A percentile compares a stretch with the other conserved stretches of the same genome.
phyloP scores from a whole-genome alignment of 2,797 vertebrate species.

The Brotula barbata region DNA sequence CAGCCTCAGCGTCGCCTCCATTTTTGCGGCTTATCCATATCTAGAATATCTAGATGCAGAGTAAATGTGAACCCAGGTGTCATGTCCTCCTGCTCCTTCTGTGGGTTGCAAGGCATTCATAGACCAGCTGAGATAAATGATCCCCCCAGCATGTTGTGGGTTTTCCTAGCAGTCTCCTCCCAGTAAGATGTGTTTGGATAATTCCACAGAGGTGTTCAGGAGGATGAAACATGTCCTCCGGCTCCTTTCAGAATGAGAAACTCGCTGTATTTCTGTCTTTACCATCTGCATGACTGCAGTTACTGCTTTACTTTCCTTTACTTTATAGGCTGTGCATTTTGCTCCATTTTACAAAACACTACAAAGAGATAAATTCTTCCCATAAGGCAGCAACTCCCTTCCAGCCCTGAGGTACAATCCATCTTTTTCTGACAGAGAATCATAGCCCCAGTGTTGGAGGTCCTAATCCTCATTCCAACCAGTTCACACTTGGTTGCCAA shows the following conservation, averaged over 20 bases:
- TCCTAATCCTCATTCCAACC: conserved; percentile 32
- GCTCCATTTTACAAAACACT: conserved; percentile 13
- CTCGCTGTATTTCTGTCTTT: background rate
- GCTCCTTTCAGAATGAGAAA: background rate
- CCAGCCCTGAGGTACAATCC: conserved; percentile 25
- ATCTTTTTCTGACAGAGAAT: conserved; percentile 45
- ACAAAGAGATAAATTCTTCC: conserved; percentile 23
- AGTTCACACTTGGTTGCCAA: conserved; percentile 47
- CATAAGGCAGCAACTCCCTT: conserved; percentile 2
- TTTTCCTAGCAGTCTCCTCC: too few relatives aligned
- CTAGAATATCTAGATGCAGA: too few relatives aligned
- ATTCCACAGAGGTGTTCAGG: background rate
- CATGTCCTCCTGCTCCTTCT: too few relatives aligned
- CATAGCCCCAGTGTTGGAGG: conserved; percentile 20
- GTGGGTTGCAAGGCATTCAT: too few relatives aligned
- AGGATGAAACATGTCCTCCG: background rate
- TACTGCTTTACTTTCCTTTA: conserved; percentile 14
- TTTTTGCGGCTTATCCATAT: too few relatives aligned
- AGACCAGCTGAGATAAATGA: too few relatives aligned
- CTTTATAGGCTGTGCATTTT: too few relatives aligned
- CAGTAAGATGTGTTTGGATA: background rate
- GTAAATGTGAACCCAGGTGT: too few relatives aligned
- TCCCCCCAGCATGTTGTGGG: too few relatives aligned
- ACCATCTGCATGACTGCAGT: background rate
- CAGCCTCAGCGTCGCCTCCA: too few relatives aligned